Evolutionary conservation across 2,113 vertebrate species (phyloP).

Genomic region (Seriola aureovittata): DNA sequence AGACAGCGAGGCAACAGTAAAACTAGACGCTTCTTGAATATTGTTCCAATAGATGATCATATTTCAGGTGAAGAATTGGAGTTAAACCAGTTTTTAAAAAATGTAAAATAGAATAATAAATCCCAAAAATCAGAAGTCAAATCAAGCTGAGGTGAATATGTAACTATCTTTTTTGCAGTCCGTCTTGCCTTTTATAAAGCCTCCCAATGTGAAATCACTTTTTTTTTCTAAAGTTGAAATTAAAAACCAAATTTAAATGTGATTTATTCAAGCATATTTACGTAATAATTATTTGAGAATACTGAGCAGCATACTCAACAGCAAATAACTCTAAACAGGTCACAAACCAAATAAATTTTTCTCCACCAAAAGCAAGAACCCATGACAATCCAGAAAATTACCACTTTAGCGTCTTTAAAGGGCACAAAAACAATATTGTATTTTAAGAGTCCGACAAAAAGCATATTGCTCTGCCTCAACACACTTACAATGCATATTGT

Average conservation of each 20-base stretch:
- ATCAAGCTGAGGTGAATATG: not conserved
- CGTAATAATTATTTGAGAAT: not conserved
- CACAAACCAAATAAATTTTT: not conserved
- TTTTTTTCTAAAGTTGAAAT: not conserved
- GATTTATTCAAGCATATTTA: too few species aligned
- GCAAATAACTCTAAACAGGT: not conserved
- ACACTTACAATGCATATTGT: not conserved
- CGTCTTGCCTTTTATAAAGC: not conserved
- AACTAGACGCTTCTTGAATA: not conserved
- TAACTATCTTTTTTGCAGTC: not conserved
- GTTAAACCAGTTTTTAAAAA: not conserved
- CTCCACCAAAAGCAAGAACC: not conserved
- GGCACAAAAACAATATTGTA: too few species aligned
- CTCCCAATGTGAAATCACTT: not conserved
- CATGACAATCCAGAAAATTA: too few species aligned
- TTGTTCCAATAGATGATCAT: not conserved
- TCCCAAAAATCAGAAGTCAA: not conserved
- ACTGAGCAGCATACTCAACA: too few species aligned
- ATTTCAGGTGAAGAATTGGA: not conserved
- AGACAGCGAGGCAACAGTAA: constrained; percentile 3
- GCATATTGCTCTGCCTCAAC: not conserved
- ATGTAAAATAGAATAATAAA: not conserved
- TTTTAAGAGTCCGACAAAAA: not conserved
- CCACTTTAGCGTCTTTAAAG: too few species aligned
- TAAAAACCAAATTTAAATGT: not conserved